Conservation (phyloP, 2,113 vertebrate genomes). For the Istiophorus platypterus region DNA sequence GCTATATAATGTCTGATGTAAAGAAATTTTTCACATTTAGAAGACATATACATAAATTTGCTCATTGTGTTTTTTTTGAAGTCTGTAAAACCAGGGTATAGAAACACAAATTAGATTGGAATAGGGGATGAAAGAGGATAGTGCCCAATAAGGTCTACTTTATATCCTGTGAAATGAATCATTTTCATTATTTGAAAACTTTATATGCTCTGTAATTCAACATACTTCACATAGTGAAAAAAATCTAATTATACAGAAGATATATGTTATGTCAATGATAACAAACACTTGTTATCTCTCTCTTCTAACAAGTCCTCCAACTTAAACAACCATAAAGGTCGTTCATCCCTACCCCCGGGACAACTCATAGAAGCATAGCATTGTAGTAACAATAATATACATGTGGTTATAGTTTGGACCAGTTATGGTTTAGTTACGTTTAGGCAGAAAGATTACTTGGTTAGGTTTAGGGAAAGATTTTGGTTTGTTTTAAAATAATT, state of each 20-base stretch:
- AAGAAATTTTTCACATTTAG: slow-evolving; percentile 19
- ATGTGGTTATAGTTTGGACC: neutral
- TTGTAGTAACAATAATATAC: neutral
- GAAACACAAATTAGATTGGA: slow-evolving; percentile 33
- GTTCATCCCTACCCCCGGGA: no score
- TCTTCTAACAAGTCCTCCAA: no score
- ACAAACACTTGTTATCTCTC: no score
- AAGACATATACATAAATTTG: no score
- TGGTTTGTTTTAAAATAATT: neutral
- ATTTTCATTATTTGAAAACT: slow-evolving; percentile 35
- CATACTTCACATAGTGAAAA: slow-evolving; percentile 18
- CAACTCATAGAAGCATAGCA: no score
- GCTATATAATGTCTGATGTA: neutral
- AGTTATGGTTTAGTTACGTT: neutral
- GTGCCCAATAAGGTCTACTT: slow-evolving; percentile 5
- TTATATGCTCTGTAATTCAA: slow-evolving; percentile 23
- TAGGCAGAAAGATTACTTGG: neutral
- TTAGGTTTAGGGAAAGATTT: neutral
- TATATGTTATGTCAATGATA: no score
- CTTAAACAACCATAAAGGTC: no score
- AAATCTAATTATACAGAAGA: slow-evolving; percentile 5
- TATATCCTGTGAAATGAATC: neutral
- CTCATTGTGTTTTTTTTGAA: slow-evolving; percentile 13
- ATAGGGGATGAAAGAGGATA: slow-evolving; percentile 15
- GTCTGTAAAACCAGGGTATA: slow-evolving; percentile 23